phyloP scores from a whole-genome alignment of 2,888 invertebrate species.

The Macrosiphum euphorbiae region DNA sequence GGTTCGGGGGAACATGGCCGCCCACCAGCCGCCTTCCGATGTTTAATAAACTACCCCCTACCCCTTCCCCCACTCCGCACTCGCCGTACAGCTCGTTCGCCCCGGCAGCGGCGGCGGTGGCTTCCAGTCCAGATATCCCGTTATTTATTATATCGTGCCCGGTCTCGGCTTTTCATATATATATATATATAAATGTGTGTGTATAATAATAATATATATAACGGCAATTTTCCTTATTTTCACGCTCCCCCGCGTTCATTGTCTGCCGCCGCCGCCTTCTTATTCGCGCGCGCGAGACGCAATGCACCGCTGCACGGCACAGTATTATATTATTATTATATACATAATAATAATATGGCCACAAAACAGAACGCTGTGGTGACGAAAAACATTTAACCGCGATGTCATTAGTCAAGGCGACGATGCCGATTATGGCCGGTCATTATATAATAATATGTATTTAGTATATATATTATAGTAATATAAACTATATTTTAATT shows the following conservation, averaged over 20 bases:
- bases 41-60: conserved; percentile 65
- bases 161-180: conserved; percentile 57
- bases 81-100: neutral
- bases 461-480: no score
- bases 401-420: conserved; percentile 49
- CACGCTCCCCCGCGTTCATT: conserved; percentile 65
- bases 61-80: neutral
- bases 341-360: neutral
- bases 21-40: conserved; percentile 65
- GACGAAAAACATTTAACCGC: conserved; percentile 40
- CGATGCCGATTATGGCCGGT: neutral
- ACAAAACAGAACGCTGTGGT: neutral
- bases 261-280: conserved; percentile 45
- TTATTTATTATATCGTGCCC: conserved; percentile 62
- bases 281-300: neutral
- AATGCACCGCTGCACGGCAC: neutral
- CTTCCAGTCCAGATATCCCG: conserved; percentile 65
- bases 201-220: conserved; percentile 42
- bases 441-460: neutral
- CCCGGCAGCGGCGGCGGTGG: neutral
- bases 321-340: neutral
- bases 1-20: conserved; percentile 52
- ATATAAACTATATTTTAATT: neutral
- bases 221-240: conserved; percentile 65
- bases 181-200: neutral